Percentiles rank a stretch among this genome's conserved stretches.
Evolutionary conservation across 2,113 vertebrate species (phyloP).

Genomic region (Platichthys stellatus): DNA sequence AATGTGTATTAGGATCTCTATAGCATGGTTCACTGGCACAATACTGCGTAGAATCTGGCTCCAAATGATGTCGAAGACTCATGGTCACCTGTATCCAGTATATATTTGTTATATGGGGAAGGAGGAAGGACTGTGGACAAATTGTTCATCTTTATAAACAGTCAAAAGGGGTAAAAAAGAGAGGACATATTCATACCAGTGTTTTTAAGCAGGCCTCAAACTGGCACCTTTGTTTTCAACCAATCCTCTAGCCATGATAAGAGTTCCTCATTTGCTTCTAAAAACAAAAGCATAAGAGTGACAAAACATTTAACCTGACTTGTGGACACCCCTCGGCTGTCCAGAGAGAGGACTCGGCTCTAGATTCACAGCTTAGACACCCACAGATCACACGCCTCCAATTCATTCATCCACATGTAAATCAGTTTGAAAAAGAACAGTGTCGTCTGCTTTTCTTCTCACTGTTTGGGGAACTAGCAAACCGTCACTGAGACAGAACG

Average conservation of each 20-base stretch:
- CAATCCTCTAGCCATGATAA: too few relatives aligned
- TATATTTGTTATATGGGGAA: too few relatives aligned
- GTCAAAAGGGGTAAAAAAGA: not conserved
- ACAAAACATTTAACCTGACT: constrained; percentile 19
- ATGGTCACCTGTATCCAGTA: too few relatives aligned
- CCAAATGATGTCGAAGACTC: too few relatives aligned
- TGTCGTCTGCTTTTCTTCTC: constrained; percentile 22
- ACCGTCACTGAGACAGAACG: constrained; percentile 19
- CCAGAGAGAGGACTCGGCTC: not conserved
- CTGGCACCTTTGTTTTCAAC: not conserved
- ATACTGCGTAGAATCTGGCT: too few relatives aligned
- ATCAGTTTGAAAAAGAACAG: constrained; percentile 25
- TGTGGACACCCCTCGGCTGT: constrained; percentile 10
- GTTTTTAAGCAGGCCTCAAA: not conserved
- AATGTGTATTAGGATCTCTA: too few relatives aligned
- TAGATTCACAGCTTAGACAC: constrained; percentile 23
- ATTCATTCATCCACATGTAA: constrained; percentile 27
- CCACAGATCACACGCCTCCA: constrained; percentile 27
- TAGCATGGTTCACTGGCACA: too few relatives aligned
- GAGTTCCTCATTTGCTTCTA: not conserved
- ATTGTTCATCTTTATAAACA: too few relatives aligned
- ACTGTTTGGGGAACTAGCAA: constrained; percentile 4
- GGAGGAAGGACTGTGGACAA: too few relatives aligned
- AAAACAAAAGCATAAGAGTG: not conserved
- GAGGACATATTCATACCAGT: not conserved